Conservation (phyloP, 2,113 vertebrate species). For the Piprites chloris region DNA sequence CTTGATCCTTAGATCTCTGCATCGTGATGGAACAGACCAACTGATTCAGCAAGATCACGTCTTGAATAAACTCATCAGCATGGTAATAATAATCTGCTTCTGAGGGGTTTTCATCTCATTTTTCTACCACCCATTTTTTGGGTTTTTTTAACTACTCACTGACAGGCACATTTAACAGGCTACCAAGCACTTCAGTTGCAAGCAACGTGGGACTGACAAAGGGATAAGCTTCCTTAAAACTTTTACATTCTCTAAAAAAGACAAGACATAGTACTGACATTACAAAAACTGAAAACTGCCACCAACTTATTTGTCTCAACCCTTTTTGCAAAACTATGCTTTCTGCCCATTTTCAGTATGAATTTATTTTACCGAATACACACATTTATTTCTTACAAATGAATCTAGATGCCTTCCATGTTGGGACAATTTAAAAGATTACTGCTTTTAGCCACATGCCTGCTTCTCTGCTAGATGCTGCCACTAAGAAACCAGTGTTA, state of each 20-base stretch:
- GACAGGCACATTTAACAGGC: not conserved
- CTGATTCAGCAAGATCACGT: not conserved
- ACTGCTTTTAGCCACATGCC: not conserved
- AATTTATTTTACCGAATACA: not conserved
- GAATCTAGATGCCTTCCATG: not conserved
- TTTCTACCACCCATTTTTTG: not conserved
- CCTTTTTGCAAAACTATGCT: not conserved
- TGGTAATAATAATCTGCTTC: not conserved
- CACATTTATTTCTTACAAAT: not conserved
- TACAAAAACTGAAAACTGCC: not conserved
- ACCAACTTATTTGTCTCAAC: not conserved
- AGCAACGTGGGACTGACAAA: not conserved
- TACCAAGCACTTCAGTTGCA: not conserved
- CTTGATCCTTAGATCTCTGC: not conserved
- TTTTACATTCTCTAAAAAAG: not conserved
- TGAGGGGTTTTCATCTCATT: not conserved
- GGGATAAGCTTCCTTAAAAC: not conserved
- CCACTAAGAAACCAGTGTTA: not conserved
- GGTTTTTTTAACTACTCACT: not conserved
- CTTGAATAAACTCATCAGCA: not conserved
- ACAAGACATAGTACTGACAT: not conserved
- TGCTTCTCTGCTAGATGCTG: not conserved
- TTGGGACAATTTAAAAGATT: not conserved
- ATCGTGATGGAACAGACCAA: not conserved
- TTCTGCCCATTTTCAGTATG: not conserved